These are phyloP conservation scores for Congeria kusceri DNA, from an alignment of 2,888 invertebrate genomes.

Conservation along the genomic window DNA sequence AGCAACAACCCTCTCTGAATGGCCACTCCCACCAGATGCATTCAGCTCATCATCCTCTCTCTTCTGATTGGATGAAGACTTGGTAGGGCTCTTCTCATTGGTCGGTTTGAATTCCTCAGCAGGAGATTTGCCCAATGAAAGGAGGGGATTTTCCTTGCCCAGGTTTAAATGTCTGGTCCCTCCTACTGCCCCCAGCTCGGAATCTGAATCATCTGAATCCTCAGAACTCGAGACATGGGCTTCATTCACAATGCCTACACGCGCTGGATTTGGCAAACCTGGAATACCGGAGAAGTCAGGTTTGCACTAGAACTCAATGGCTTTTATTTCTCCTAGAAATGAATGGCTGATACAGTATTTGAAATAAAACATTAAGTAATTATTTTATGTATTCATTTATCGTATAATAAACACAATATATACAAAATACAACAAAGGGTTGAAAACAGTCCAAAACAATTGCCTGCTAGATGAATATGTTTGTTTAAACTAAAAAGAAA, in stretches of 20 bases:
- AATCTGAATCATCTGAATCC: constrained; percentile 51
- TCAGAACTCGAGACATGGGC: constrained; percentile 29
- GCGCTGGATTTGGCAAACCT: constrained; percentile 65
- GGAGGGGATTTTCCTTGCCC: constrained; percentile 43
- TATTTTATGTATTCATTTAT: no score
- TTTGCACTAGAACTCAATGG: no score
- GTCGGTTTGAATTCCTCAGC: constrained; percentile 2
- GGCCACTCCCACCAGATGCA: no score
- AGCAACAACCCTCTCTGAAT: no score
- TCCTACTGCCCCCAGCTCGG: constrained; percentile 64
- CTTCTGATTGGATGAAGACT: constrained; percentile 11
- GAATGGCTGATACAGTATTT: no score
- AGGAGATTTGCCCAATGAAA: constrained; percentile 24
- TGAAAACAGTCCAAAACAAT: no score
- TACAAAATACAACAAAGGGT: no score
- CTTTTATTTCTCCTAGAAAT: no score
- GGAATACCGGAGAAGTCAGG: constrained; percentile 1
- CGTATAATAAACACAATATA: no score
- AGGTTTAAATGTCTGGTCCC: constrained; percentile 49
- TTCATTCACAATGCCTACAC: constrained; percentile 46
- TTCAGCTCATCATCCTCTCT: not conserved
- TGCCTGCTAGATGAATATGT: no score
- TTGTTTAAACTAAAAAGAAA: no score
- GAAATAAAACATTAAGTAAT: no score
- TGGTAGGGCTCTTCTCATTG: constrained; percentile 19